Conservation (phyloP, 2,797 vertebrate species). For the Alcedo atthis region DNA sequence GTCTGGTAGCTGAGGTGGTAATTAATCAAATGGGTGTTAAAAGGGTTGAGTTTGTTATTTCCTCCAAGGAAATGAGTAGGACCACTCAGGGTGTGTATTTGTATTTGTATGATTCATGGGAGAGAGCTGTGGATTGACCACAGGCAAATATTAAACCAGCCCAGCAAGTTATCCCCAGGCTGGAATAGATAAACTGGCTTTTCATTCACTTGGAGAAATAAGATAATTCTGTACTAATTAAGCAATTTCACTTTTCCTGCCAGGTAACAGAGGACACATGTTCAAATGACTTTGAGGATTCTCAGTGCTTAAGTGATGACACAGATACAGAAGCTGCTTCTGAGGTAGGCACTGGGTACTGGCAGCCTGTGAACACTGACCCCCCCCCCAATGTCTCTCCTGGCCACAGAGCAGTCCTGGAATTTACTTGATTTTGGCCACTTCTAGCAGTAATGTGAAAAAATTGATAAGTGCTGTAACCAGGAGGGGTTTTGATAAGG, state of each 20-base stretch:
- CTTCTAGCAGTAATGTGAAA: neutral
- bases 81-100: neutral
- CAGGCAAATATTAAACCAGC: neutral
- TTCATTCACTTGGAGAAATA: neutral
- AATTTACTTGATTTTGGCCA: neutral
- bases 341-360: constrained; percentile 78
- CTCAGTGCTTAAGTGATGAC: constrained; percentile 90
- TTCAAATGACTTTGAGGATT: constrained; percentile 87
- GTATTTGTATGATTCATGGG: neutral
- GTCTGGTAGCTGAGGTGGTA: neutral
- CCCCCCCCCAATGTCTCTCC: neutral
- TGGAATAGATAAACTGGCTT: neutral
- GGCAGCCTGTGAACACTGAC: neutral
- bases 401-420: neutral
- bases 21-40: neutral
- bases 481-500: neutral
- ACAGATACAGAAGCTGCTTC: constrained; percentile 90
- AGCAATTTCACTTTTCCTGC: neutral
- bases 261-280: constrained; percentile 68
- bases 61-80: neutral
- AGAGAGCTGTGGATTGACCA: neutral
- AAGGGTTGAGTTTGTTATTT: neutral
- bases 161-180: too few relatives aligned
- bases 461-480: neutral
- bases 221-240: neutral